A percentile compares a stretch with the other conserved stretches of the same genome.
These are phyloP conservation scores for Arvicanthis niloticus DNA, from an alignment of 2,113 vertebrate species.

Conservation along the genomic window DNA sequence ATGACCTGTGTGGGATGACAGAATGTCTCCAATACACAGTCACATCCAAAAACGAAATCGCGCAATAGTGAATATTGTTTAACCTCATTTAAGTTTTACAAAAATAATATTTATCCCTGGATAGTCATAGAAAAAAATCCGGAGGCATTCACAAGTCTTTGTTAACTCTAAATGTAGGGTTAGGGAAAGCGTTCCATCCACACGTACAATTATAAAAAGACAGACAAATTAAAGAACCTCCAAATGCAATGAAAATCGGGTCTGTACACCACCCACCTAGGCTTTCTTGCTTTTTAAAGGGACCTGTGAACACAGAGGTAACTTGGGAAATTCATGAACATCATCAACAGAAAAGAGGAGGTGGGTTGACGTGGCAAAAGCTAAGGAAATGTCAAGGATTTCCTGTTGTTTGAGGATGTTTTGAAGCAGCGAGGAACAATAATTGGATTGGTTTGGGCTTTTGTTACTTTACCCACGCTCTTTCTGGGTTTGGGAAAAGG, in stretches of 20 bases:
- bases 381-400: slow-evolving; percentile 56
- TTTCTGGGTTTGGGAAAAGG: slow-evolving; percentile 55
- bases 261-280: background rate
- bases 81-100: background rate
- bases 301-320: background rate
- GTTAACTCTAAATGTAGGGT: background rate
- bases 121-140: slow-evolving; percentile 10
- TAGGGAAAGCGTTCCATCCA: slow-evolving; percentile 5
- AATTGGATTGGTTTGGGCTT: slow-evolving; percentile 58
- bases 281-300: background rate
- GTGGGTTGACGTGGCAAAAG: background rate
- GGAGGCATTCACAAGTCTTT: slow-evolving; percentile 24
- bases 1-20: background rate
- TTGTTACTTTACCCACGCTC: slow-evolving; percentile 31
- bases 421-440: slow-evolving; percentile 44
- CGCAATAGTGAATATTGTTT: background rate
- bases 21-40: background rate
- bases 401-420: slow-evolving; percentile 48
- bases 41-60: background rate
- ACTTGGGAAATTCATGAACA: slow-evolving; percentile 25
- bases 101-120: background rate
- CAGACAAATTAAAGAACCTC: background rate
- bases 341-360: slow-evolving; percentile 12
- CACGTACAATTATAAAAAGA: background rate
- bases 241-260: background rate